phyloP scores from a whole-genome alignment of 2,888 invertebrate species.

The Synergus umbraculus region DNA sequence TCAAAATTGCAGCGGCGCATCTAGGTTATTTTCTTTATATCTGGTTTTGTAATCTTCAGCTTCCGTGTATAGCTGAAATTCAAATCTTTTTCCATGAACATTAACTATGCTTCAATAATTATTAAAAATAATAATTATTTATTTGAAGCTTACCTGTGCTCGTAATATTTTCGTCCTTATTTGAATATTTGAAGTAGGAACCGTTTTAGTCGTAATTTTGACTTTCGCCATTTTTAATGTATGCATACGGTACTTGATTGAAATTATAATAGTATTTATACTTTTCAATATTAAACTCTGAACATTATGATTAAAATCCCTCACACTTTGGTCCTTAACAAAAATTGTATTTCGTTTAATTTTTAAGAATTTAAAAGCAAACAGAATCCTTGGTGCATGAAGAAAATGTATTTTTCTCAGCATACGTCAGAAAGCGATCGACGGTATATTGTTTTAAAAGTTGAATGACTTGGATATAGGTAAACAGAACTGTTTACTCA shows the following conservation, averaged over 20 bases:
- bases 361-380: neutral
- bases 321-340: neutral
- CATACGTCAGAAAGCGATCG: neutral
- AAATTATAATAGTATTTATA: neutral
- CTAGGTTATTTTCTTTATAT: no score
- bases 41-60: no score
- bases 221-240: neutral
- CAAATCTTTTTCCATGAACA: no score
- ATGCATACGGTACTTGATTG: neutral
- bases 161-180: neutral
- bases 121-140: no score
- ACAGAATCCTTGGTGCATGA: neutral
- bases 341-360: neutral
- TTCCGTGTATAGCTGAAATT: no score
- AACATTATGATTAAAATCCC: neutral
- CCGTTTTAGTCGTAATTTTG: neutral
- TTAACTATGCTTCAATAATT: no score
- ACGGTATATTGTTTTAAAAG: neutral
- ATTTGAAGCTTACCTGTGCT: neutral
- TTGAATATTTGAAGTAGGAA: neutral
- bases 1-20: no score
- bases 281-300: neutral
- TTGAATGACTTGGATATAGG: neutral
- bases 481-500: neutral
- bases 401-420: neutral